These are phyloP conservation scores for Mesocricetus auratus DNA, from an alignment of 2,113 vertebrate species.

Conservation along the genomic window DNA sequence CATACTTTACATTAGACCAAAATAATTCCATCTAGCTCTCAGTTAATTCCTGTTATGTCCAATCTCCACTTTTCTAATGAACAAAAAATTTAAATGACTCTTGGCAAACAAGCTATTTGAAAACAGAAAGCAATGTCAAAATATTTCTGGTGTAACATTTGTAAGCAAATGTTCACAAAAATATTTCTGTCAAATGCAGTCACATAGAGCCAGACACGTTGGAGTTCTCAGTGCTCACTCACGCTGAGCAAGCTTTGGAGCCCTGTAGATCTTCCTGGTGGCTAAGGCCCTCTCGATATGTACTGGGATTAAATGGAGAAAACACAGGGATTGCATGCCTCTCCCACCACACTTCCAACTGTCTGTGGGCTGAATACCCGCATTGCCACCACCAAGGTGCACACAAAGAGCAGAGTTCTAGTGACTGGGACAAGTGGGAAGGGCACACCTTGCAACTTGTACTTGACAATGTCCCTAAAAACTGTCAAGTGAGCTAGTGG, in stretches of 20 bases:
- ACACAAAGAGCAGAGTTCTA: not conserved
- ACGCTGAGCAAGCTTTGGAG: slow-evolving; percentile 44
- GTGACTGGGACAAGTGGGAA: not conserved
- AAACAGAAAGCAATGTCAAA: slow-evolving; percentile 90
- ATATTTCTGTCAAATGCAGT: slow-evolving; percentile 84
- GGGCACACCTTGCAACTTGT: not conserved
- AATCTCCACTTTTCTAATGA: slow-evolving; percentile 55
- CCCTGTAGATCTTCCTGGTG: slow-evolving; percentile 15
- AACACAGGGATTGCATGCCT: not conserved
- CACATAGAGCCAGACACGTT: slow-evolving; percentile 83
- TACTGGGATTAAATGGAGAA: not conserved
- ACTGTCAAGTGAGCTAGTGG: not conserved
- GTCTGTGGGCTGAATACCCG: not conserved
- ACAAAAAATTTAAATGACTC: slow-evolving; percentile 85
- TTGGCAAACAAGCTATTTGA: slow-evolving; percentile 88
- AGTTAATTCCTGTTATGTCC: slow-evolving; percentile 51
- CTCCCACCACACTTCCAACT: too few relatives aligned
- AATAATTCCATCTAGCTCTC: slow-evolving; percentile 61
- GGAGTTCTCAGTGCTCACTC: slow-evolving; percentile 65
- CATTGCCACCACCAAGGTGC: not conserved
- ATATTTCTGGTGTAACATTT: slow-evolving; percentile 91
- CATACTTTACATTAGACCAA: not conserved
- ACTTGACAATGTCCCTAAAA: not conserved
- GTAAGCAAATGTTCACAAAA: slow-evolving; percentile 86
- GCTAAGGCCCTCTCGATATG: slow-evolving; percentile 45